Conservation (phyloP, 2,113 vertebrate genomes). For the Sceloporus undulatus region DNA sequence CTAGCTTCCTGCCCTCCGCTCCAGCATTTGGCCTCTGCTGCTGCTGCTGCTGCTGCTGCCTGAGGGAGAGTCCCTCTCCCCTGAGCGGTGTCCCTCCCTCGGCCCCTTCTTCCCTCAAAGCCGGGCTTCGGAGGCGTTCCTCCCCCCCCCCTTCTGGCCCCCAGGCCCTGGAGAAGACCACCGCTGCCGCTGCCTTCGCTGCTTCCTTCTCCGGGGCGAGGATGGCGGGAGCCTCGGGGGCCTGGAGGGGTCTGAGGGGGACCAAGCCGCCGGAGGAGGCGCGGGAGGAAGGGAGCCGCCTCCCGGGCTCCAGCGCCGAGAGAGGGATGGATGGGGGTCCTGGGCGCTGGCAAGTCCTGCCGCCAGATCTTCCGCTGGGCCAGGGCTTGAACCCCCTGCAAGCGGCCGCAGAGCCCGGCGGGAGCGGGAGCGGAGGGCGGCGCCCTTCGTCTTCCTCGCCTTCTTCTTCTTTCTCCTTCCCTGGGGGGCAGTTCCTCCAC, state of each 20-base stretch:
- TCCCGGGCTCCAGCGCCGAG: not conserved
- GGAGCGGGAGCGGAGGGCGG: not conserved
- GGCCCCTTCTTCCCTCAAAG: too few species aligned
- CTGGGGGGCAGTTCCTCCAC: slow-evolving; percentile 82
- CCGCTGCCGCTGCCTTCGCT: too few species aligned
- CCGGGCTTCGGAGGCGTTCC: too few species aligned
- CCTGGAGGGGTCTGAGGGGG: slow-evolving; percentile 30
- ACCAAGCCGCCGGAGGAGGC: not conserved
- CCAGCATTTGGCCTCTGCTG: too few species aligned
- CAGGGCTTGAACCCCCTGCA: accelerated
- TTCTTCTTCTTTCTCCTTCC: slow-evolving; percentile 35
- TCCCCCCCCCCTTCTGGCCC: too few species aligned
- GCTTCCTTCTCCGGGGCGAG: not conserved
- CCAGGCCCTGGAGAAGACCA: too few species aligned
- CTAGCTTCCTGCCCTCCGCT: too few species aligned
- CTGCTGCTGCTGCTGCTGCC: too few species aligned
- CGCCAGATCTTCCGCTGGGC: not conserved
- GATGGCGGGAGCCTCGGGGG: slow-evolving; percentile 61
- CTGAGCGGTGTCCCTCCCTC: too few species aligned
- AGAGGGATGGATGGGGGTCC: not conserved
- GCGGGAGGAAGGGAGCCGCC: not conserved
- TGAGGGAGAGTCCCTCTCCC: too few species aligned
- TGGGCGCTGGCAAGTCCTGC: accelerated
- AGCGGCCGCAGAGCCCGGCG: not conserved
- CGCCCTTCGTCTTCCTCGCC: not conserved